Evolutionary conservation across 2,888 invertebrate species (phyloP).

Genomic region (Euplexia lucipara): DNA sequence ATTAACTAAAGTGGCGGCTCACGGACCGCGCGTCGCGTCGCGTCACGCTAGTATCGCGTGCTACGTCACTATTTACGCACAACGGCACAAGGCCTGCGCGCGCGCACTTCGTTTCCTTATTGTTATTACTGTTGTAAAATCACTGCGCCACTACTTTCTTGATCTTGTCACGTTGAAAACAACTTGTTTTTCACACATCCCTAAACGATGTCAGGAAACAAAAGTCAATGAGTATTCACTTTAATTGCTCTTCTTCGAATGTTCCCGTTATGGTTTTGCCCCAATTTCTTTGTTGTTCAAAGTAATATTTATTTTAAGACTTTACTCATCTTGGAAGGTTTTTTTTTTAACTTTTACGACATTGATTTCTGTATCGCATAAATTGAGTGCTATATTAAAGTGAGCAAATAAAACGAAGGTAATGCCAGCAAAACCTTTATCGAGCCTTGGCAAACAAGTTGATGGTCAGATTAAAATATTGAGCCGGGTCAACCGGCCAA

Average conservation of each 20-base stretch:
- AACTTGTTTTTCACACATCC: constrained; percentile 36
- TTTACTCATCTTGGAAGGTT: constrained; percentile 15
- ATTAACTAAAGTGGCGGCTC: constrained; percentile 38
- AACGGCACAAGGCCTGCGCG: constrained; percentile 74
- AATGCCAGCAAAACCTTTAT: constrained; percentile 57
- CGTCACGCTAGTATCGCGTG: constrained; percentile 81
- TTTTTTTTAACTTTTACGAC: constrained; percentile 25
- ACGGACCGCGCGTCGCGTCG: constrained; percentile 50
- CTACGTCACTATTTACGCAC: constrained; percentile 84
- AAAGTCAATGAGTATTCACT: constrained; percentile 40
- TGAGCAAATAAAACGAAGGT: constrained; percentile 49
- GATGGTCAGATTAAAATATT: constrained; percentile 71
- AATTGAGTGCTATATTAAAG: constrained; percentile 32
- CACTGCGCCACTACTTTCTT: constrained; percentile 63
- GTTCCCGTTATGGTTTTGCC: constrained; percentile 38
- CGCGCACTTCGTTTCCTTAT: constrained; percentile 79
- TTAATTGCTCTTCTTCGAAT: constrained; percentile 39
- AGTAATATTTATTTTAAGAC: constrained; percentile 27
- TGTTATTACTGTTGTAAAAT: constrained; percentile 69
- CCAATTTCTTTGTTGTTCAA: constrained; percentile 49
- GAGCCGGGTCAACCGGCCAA: constrained; percentile 69
- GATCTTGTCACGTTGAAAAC: constrained; percentile 37
- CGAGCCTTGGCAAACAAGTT: constrained; percentile 70
- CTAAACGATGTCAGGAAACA: constrained; percentile 36
- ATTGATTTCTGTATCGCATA: constrained; percentile 33